Percentiles rank a stretch among this genome's conserved stretches.
These are phyloP conservation scores for Chrosomus eos DNA, from an alignment of 2,797 vertebrate genomes.

Conservation along the genomic window DNA sequence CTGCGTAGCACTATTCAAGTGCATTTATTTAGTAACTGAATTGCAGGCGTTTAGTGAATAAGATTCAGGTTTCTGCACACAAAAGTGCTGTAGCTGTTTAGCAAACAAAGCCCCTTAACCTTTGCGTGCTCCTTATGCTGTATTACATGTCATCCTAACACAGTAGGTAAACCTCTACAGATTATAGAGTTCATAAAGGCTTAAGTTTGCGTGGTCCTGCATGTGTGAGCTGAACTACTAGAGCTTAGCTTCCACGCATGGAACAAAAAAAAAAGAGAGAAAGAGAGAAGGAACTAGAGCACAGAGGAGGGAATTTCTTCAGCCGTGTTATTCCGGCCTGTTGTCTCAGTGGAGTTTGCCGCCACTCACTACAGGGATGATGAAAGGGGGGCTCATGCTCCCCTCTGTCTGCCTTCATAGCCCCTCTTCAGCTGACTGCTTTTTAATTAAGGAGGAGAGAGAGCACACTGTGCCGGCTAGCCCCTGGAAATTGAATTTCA, in stretches of 20 bases:
- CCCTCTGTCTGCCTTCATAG: constrained; percentile 35
- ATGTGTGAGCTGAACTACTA: constrained; percentile 28
- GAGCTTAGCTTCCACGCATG: constrained; percentile 29
- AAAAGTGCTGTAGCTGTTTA: neutral
- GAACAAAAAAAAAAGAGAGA: neutral
- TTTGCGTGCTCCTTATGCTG: neutral
- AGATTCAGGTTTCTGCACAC: neutral
- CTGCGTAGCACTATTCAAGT: too few relatives aligned
- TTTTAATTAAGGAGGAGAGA: constrained; percentile 60
- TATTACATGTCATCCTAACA: neutral
- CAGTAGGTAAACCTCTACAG: constrained; percentile 1
- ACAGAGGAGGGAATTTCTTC: constrained; percentile 41
- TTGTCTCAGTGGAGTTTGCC: constrained; percentile 47
- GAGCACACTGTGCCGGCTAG: constrained; percentile 50
- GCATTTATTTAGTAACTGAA: too few relatives aligned
- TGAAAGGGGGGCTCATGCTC: constrained; percentile 30
- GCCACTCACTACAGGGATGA: constrained; percentile 44
- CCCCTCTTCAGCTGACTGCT: constrained; percentile 61
- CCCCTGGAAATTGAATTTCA: constrained; percentile 63
- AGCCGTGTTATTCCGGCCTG: constrained; percentile 39
- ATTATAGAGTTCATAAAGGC: neutral
- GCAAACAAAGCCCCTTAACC: neutral
- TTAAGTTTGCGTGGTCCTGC: neutral
- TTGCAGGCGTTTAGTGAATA: too few relatives aligned
- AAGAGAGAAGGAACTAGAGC: constrained; percentile 14